These are phyloP conservation scores for Coreius guichenoti DNA, from an alignment of 2,797 vertebrate genomes.

Conservation along the genomic window DNA sequence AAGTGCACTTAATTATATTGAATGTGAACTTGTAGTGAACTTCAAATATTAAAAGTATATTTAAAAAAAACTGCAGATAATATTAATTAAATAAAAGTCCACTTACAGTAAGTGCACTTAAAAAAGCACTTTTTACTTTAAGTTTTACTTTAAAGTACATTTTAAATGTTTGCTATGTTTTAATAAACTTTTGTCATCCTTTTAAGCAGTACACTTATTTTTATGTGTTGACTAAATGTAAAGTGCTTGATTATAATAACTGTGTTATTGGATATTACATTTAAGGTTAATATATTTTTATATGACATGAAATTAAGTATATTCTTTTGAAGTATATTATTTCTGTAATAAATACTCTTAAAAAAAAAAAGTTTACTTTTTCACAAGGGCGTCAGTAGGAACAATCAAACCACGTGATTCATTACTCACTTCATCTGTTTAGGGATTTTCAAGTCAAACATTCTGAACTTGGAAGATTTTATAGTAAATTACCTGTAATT, in stretches of 20 bases:
- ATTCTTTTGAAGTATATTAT: not conserved
- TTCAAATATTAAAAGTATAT: not conserved
- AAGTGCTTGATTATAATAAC: not conserved
- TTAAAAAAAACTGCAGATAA: not conserved
- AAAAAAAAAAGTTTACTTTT: not conserved
- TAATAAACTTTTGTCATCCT: not conserved
- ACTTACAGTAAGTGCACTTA: not conserved
- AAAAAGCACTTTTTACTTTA: not conserved
- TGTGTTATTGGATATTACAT: not conserved
- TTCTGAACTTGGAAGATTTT: not conserved
- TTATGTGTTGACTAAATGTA: not conserved
- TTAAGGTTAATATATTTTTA: not conserved
- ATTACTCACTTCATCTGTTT: constrained; percentile 7
- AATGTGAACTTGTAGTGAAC: not conserved
- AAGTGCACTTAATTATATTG: not conserved
- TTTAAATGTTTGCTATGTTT: not conserved
- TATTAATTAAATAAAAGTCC: not conserved
- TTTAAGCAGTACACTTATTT: not conserved
- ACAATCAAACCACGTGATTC: constrained; percentile 8
- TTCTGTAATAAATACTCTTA: not conserved
- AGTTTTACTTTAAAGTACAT: not conserved
- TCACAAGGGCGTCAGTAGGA: not conserved
- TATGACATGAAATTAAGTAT: not conserved
- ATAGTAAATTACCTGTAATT: not conserved
- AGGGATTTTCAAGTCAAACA: not conserved